Evolutionary conservation across 2,888 invertebrate species (phyloP).

Genomic region (Pseudanteris insignis): DNA sequence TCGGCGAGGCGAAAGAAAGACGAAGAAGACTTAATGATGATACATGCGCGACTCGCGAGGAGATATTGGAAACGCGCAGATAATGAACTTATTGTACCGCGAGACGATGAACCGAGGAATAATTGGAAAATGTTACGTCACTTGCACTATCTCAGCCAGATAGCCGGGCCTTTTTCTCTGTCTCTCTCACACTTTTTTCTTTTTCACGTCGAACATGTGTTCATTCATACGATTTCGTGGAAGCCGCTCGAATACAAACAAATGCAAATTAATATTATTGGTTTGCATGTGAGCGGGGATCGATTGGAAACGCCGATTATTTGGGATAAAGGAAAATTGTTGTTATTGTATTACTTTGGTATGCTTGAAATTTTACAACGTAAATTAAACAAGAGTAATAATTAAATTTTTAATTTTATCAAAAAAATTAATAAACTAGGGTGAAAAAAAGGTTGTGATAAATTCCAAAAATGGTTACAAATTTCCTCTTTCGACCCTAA

Average conservation of each 20-base stretch:
- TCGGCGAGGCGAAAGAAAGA: slow-evolving; percentile 4
- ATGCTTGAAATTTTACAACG: no score
- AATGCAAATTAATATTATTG: slow-evolving; percentile 20
- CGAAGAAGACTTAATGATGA: slow-evolving; percentile 37
- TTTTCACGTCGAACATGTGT: slow-evolving; percentile 17
- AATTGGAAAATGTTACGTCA: slow-evolving; percentile 43
- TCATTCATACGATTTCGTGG: slow-evolving; percentile 35
- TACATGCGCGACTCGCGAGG: slow-evolving; percentile 25
- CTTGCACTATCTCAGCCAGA: slow-evolving; percentile 15
- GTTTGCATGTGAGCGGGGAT: no score
- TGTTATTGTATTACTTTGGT: no score
- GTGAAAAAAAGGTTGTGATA: no score
- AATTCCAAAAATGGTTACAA: no score
- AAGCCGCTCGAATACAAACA: slow-evolving; percentile 13
- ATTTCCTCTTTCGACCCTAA: no score
- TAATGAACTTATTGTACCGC: slow-evolving; percentile 45
- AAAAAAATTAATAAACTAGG: no score
- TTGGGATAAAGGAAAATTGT: no score
- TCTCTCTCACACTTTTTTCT: neutral
- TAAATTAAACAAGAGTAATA: no score
- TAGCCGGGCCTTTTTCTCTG: slow-evolving; percentile 11
- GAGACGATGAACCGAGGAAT: slow-evolving; percentile 45
- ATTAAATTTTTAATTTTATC: no score
- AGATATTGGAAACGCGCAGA: slow-evolving; percentile 41
- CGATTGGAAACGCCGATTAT: no score